Evolutionary conservation across 2,113 vertebrate genomes (phyloP).

Genomic region (Neodontobutis hainanensis): DNA sequence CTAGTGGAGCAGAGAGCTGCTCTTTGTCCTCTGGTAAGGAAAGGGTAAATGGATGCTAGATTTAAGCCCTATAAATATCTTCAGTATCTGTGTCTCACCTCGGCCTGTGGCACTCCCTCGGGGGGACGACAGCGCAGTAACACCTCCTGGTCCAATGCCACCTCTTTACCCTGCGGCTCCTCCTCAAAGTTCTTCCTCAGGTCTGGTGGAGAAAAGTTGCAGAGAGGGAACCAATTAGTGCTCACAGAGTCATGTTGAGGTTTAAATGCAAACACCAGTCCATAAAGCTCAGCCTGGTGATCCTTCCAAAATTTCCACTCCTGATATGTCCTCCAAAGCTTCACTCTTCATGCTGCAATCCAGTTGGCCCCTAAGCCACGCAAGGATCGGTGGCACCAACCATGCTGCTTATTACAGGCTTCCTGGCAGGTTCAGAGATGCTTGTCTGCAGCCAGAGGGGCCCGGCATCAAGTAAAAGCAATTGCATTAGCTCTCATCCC

Average conservation of each 20-base stretch:
- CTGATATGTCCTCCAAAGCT: slow-evolving; percentile 40
- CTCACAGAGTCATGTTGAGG: slow-evolving; percentile 14
- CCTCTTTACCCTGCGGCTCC: slow-evolving; percentile 92
- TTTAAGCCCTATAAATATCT: slow-evolving; percentile 66
- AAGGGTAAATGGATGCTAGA: slow-evolving; percentile 64
- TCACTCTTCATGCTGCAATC: slow-evolving; percentile 46
- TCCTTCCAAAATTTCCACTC: slow-evolving; percentile 32
- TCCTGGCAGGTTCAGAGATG: slow-evolving; percentile 73
- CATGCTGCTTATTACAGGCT: slow-evolving; percentile 74
- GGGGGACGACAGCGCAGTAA: slow-evolving; percentile 93
- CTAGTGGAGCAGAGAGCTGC: slow-evolving; percentile 30
- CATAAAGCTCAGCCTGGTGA: slow-evolving; percentile 32
- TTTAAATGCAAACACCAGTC: slow-evolving; percentile 28
- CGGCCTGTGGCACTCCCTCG: slow-evolving; percentile 91
- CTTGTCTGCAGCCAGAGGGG: slow-evolving; percentile 74
- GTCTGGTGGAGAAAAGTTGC: slow-evolving; percentile 75
- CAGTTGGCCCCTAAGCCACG: slow-evolving; percentile 66
- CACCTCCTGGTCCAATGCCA: slow-evolving; percentile 93
- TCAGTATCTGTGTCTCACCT: slow-evolving; percentile 83
- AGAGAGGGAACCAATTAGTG: slow-evolving; percentile 54
- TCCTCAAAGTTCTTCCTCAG: slow-evolving; percentile 98
- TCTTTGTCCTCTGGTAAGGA: slow-evolving; percentile 56
- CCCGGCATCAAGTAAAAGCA: slow-evolving; percentile 70
- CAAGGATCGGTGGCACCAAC: slow-evolving; percentile 65
- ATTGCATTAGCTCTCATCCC: slow-evolving; percentile 74